Evolutionary conservation across 1,140 invertebrate genomes (phyloP), one percentile per base, ranked within the genome.

Genomic region (Ceratina australensis): DNA sequence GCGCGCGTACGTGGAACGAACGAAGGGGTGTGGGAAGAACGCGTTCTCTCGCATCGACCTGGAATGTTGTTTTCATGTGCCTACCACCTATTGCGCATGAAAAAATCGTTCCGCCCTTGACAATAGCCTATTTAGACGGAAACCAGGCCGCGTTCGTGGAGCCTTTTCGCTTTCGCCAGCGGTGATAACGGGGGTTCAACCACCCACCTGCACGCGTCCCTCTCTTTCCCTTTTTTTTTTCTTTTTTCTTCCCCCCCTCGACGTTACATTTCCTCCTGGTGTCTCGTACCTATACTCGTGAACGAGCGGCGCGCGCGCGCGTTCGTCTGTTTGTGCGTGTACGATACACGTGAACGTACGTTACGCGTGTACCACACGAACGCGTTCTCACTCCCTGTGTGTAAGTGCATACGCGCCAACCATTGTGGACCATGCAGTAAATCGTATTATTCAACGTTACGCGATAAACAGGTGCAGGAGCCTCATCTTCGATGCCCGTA

Each of bases 21-120:
- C 5, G 49, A 77, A 75, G 57, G 56, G 33, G 54, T 54, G 68
- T 67, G 78, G 65, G 26, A 72, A 78, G 69, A 52, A 67, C 68
- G 73, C 33, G 33, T 42, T 42, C 63, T 60, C 71, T 71, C 72
- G 69, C 78, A 77, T 80, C 82, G 82, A 80, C 78, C 81, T 83
- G 82, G 81, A 84, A 84, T 84, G 82, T 59, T 64, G 81, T 90
- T 89, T 86, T 83, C 81, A 82, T 71, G 78, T 76, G 77, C 28
- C 54, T 80, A 72, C 33, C 33, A 42, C 33, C 68, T 91, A 92
- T 92, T 92, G 90, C 91, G 91, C 90, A 89, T 91, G 88, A 92
- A 90, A 91, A 91, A 88, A 87, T 87, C 73, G 75, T 78, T 57
- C 75, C 90, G 90, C 87, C 91, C 90, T 92, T 91, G 90, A 87